Conservation (phyloP, 2,113 vertebrate species). For the Psilopsiagon aurifrons region DNA sequence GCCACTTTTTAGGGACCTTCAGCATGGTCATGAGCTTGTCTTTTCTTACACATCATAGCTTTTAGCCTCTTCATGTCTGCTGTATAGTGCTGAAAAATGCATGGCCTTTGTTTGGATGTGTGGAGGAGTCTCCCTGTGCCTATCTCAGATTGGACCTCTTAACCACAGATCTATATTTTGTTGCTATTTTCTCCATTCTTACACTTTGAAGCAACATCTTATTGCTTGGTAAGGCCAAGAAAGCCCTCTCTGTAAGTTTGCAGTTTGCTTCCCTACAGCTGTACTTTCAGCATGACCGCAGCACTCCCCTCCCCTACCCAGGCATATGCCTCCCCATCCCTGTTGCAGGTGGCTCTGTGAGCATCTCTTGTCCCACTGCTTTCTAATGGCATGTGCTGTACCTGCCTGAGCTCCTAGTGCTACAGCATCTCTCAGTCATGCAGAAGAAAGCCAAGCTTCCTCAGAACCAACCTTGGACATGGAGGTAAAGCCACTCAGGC, state of each 20-base stretch:
- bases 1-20: not conserved
- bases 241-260: not conserved
- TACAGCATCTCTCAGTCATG: not conserved
- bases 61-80: not conserved
- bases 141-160: not conserved
- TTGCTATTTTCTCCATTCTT: not conserved
- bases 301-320: not conserved
- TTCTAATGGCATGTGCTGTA: not conserved
- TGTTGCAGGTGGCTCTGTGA: not conserved
- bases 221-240: not conserved
- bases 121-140: not conserved
- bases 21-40: not conserved
- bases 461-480: accelerated
- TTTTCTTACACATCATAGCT: not conserved
- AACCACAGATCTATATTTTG: not conserved
- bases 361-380: not conserved
- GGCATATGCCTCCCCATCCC: accelerated
- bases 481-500: not conserved
- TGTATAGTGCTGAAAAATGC: accelerated
- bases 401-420: not conserved
- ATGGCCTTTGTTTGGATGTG: not conserved
- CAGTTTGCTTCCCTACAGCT: not conserved
- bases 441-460: not conserved
- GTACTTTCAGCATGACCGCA: not conserved
- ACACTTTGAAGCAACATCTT: not conserved